phyloP scores from a whole-genome alignment of 2,113 vertebrate species.

The Passer montanus region DNA sequence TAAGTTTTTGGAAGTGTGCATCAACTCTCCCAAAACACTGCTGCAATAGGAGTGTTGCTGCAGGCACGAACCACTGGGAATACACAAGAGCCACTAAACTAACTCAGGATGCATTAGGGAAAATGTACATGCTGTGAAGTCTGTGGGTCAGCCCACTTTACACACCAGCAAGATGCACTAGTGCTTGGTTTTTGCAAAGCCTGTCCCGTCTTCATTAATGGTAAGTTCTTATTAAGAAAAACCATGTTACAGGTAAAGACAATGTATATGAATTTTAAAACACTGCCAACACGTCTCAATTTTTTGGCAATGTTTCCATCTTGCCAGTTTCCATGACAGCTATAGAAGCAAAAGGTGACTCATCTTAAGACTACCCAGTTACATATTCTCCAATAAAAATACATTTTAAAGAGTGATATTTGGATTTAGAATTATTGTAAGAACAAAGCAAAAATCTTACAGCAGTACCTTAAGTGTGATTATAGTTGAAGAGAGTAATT shows the following conservation, averaged over 20 bases:
- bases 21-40: background rate
- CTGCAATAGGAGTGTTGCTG: background rate
- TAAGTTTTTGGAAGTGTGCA: background rate
- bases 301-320: background rate
- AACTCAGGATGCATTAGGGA: background rate
- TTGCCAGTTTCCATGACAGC: conserved; percentile 63
- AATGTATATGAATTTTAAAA: background rate
- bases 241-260: background rate
- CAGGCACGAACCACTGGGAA: background rate
- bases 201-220: background rate
- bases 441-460: background rate
- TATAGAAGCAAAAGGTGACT: conserved; percentile 59
- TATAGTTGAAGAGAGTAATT: background rate
- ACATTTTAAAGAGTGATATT: background rate
- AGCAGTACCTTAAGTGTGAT: background rate
- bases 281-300: background rate
- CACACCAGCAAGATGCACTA: background rate
- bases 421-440: background rate
- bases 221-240: background rate
- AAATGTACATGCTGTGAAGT: background rate
- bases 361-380: conserved; percentile 38
- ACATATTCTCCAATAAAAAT: conserved; percentile 3
- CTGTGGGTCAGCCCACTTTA: background rate
- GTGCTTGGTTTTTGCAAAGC: background rate
- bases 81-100: background rate